A percentile compares a stretch with the other conserved stretches of the same genome.
Evolutionary conservation across 1,140 invertebrate genomes (phyloP).

Genomic region (Ceratosolen fusciceps): DNA sequence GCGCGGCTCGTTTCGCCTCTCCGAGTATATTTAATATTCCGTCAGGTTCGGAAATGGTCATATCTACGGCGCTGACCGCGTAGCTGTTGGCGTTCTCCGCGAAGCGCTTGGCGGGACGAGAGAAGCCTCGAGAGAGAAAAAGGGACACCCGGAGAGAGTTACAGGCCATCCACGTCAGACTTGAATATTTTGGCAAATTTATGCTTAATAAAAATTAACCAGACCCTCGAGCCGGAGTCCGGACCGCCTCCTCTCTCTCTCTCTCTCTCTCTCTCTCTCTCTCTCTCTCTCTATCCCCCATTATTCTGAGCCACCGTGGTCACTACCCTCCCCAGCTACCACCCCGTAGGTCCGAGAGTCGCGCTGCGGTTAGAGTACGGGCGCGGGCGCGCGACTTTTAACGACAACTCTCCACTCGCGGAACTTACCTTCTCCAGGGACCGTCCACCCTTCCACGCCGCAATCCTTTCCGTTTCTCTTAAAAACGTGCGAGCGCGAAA

Average conservation of each 20-base stretch:
- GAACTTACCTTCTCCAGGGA: constrained; percentile 28
- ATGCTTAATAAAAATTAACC: constrained; percentile 70
- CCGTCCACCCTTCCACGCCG: neutral
- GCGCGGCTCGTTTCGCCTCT: constrained; percentile 17
- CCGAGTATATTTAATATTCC: constrained; percentile 46
- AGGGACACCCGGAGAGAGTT: constrained; percentile 58
- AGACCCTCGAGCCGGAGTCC: constrained; percentile 47
- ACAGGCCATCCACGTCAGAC: constrained; percentile 64
- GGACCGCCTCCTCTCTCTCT: neutral
- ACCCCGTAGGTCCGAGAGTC: neutral
- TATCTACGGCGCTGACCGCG: neutral
- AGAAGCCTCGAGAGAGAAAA: constrained; percentile 43
- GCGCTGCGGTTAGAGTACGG: constrained; percentile 25
- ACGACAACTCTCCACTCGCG: constrained; percentile 19
- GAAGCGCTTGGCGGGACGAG: neutral
- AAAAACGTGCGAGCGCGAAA: constrained; percentile 52
- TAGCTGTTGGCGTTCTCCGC: constrained; percentile 8
- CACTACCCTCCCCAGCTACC: no score
- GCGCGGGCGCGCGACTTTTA: constrained; percentile 24
- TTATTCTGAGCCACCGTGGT: neutral
- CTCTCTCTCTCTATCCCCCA: neutral
- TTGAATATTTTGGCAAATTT: constrained; percentile 70
- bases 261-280: neutral
- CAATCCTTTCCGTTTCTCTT: constrained; percentile 42
- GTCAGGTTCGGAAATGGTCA: constrained; percentile 19